A percentile compares a stretch with the other conserved stretches of the same genome.
Conservation (phyloP, 35 echinoderm and acorn worm species). For the Antedon bifida region DNA sequence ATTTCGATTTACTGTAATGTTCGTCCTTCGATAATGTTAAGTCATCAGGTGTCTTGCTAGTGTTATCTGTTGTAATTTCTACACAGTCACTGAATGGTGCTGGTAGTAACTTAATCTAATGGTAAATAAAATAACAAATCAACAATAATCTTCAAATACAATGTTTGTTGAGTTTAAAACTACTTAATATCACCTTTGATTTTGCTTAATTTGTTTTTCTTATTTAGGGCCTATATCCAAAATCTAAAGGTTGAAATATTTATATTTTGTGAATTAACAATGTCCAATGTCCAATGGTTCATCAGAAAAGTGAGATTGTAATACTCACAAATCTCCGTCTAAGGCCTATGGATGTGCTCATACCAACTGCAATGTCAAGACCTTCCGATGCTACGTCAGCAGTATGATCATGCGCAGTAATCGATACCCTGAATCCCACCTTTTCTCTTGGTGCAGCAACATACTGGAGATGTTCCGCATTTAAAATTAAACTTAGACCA, state of each 20-base stretch:
- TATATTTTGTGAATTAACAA: no score
- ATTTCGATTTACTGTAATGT: background rate
- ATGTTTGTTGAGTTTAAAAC: no score
- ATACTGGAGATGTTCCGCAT: background rate
- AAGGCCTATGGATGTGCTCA: background rate
- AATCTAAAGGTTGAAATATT: no score
- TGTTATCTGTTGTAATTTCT: background rate
- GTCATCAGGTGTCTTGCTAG: background rate
- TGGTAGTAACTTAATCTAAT: background rate
- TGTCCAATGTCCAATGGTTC: no score
- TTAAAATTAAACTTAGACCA: background rate
- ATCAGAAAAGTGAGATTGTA: no score
- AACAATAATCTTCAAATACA: no score
- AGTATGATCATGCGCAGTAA: background rate
- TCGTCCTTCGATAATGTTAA: background rate
- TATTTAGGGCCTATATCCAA: no score
- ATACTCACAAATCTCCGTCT: background rate
- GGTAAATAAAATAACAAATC: no score
- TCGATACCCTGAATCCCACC: background rate
- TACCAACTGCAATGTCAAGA: background rate
- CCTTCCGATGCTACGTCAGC: background rate
- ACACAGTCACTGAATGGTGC: background rate
- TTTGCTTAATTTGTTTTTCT: no score
- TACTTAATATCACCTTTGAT: no score
- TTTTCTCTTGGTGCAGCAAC: background rate